Evolutionary conservation across 53 echinoderm and acorn worm genomes (phyloP).

Genomic region (Echinometra lucunter): DNA sequence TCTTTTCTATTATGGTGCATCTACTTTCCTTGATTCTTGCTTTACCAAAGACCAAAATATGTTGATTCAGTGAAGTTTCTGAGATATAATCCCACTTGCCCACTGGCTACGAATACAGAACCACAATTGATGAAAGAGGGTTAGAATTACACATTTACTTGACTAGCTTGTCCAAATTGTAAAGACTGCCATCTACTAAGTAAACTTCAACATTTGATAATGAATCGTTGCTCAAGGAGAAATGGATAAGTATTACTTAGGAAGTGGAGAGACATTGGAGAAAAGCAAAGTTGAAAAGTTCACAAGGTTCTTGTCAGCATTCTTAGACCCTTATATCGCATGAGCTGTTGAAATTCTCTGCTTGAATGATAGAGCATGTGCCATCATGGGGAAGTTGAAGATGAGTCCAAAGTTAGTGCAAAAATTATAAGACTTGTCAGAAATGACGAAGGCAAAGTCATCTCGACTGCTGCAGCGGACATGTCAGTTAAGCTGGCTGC

Average conservation of each 20-base stretch:
- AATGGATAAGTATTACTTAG: background rate
- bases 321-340: background rate
- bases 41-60: background rate
- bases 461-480: constrained; percentile 39
- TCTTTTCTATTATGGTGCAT: too few species aligned
- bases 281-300: constrained; percentile 41
- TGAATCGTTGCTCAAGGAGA: background rate
- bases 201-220: constrained; percentile 30
- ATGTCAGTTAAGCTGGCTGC: background rate
- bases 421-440: background rate
- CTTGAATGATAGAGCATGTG: background rate
- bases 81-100: background rate
- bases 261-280: background rate
- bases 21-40: too few species aligned
- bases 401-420: background rate
- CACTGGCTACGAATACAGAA: background rate
- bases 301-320: background rate
- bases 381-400: background rate
- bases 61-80: background rate
- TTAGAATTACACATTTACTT: background rate
- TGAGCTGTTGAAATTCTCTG: background rate
- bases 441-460: background rate
- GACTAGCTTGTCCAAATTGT: constrained; percentile 5
- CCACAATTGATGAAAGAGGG: constrained; percentile 7
- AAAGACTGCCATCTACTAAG: constrained; percentile 31